Base-by-base conservation (phyloP, 2,888 invertebrate genomes). In the Scaptomyza parva region DNA sequence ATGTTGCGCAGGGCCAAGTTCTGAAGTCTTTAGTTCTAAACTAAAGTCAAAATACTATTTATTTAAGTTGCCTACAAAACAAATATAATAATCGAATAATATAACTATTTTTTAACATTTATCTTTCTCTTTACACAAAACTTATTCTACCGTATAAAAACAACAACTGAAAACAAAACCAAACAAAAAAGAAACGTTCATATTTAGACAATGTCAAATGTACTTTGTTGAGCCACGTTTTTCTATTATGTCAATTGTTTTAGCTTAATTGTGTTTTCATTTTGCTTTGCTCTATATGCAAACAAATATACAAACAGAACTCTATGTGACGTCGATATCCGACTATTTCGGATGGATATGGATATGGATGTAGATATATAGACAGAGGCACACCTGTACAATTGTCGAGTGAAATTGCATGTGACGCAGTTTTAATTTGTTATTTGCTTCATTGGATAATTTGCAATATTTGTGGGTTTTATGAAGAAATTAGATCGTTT, bases 361-460 rank as follows among this genome's bases (percentile, higher is more conserved):
- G n/a, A n/a, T n/a, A n/a, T n/a, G n/a, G n/a, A n/a, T 30, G 43
- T 53, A 41, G 45, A 30, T 40, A 41, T 41, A 26, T 37, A 40
- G 8, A 5, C 2, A 11, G n/a, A 20, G 66, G 57, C 69, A 62
- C 82, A 82, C 82, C 82, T 84, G 82, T 78, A 58, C 70, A 81
- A 76, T 78, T 68, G 76, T 18, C 68, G 65, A 54, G 60, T 66
- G 53, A 40, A 48, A 65, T 61, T 58, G 57, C 47, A 68, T 64
- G 65, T 79, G 79, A 79, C 79, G 83, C 70, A 73, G 79, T 79
- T 72, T 44, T 50, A 24, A 37, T 35, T 22, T 33, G 45, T 60
- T 37, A 37, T 37, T 78, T 53, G 67, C 50, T 59, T 61, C 58
- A 78, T 72, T 76, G 61, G 79, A 40, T 70, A 64, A 66, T 12